Percentiles rank a stretch among this genome's conserved stretches.
phyloP scores from a whole-genome alignment of 2,888 invertebrate species.

The Dromius quadrimaculatus region DNA sequence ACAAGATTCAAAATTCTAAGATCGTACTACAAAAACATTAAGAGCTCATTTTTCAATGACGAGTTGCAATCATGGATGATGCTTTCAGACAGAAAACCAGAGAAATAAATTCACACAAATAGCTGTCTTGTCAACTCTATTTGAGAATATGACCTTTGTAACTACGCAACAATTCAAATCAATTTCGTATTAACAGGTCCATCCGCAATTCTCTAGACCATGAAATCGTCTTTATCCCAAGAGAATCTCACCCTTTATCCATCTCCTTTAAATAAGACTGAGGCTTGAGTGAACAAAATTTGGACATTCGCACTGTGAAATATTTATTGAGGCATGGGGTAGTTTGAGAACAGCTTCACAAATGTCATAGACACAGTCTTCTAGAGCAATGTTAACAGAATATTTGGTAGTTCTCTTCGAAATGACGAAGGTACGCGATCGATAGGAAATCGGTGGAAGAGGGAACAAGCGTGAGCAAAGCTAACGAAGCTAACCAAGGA shows the following conservation, averaged over 20 bases:
- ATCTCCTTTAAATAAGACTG: not conserved
- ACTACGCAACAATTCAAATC: too few relatives aligned
- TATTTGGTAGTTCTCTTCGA: slow-evolving; percentile 18
- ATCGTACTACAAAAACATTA: too few relatives aligned
- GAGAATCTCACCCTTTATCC: not conserved
- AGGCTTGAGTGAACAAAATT: slow-evolving; percentile 1
- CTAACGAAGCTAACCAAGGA: slow-evolving; percentile 27
- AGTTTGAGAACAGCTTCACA: not conserved
- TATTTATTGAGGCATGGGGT: slow-evolving; percentile 16
- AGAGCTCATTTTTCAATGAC: too few relatives aligned
- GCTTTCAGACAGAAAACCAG: too few relatives aligned
- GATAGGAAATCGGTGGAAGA: slow-evolving; percentile 28
- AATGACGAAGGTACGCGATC: slow-evolving; percentile 33
- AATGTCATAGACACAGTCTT: slow-evolving; percentile 10
- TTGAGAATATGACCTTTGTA: too few relatives aligned
- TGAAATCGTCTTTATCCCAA: not conserved
- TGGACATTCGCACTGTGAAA: slow-evolving; percentile 15
- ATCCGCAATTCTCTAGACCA: too few relatives aligned
- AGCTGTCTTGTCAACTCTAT: too few relatives aligned
- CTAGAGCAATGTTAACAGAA: slow-evolving; percentile 27
- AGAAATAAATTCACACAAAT: too few relatives aligned
- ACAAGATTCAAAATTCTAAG: too few relatives aligned
- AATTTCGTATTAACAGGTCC: too few relatives aligned
- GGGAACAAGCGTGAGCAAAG: not conserved
- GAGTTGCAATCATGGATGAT: too few relatives aligned